Base-by-base conservation (phyloP, 2,888 invertebrate genomes). In the Acleris literana region DNA sequence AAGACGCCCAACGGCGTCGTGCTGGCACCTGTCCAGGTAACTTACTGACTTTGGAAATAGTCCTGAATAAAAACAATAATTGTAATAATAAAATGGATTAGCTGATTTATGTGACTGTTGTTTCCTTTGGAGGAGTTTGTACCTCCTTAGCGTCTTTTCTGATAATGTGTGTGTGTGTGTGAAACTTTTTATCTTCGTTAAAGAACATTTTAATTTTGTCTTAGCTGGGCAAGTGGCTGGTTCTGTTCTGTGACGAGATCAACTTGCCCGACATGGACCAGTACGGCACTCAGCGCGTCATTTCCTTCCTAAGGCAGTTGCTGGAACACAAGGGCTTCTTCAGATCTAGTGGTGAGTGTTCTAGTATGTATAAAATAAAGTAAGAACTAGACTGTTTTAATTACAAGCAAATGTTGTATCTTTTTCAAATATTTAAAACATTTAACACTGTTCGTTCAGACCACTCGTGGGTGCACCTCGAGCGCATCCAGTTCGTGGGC, bases 201-300 rank as follows among this genome's bases (percentile, higher is more conserved):
- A 39, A 39, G 1, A 1, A 39, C 5, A 11, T 39, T 9, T 39
- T 29, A 25, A 25, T 25, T 33, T 3, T 44, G 5, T 72, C 68
- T 77, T 88, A 97, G 94, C 93, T 99, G 71, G 99, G 99, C 68
- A 99, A 98, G 92, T 99, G 99, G 99, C 93, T 99, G 65, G 98
- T 99, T 2, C 93, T 99, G 52, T 99, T 99, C 95, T 99, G 99
- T 87, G 99, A 99, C 88, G 99, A 99, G 94, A 99, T 99, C 83
- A 99, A 99, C 93, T 95, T 99, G 83, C 99, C 99, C 0, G 99
- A 99, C 80, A 98, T 99, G 97, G 99, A 99, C 85, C 96, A 97
- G 80, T 99, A 99, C 83, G 99, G 99, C 75, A 97, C 97, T 0
- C 99, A 99, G 89, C 94, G 99, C 58, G 99, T 99, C n/a, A 99